Percentiles rank a stretch among this genome's conserved stretches.
Conservation (phyloP, 2,888 invertebrate species). For the Lasioglossum oenotherae region DNA sequence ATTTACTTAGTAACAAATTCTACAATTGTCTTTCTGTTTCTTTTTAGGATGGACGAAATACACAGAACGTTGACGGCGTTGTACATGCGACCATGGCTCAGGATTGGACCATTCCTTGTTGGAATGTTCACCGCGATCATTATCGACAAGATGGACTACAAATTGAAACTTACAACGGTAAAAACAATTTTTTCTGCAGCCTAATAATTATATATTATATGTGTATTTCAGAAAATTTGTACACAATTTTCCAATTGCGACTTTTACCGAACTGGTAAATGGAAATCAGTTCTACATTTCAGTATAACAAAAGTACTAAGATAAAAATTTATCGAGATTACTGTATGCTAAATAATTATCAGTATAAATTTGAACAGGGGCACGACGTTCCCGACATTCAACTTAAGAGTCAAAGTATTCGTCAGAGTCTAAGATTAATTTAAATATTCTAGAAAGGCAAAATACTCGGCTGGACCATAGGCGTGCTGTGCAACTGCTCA, state of each 20-base stretch:
- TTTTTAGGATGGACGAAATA: conserved; percentile 83
- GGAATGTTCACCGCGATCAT: conserved; percentile 85
- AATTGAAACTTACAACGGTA: conserved; percentile 75
- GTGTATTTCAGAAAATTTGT: too few relatives aligned
- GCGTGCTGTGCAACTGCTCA: conserved; percentile 82
- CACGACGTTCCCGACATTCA: background rate
- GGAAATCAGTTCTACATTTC: too few relatives aligned
- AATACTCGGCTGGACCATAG: conserved; percentile 80
- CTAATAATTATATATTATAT: too few relatives aligned
- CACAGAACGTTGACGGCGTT: conserved; percentile 81
- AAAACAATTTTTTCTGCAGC: background rate
- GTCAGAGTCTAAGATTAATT: background rate
- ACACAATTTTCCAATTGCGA: too few relatives aligned
- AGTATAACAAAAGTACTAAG: background rate
- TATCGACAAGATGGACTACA: conserved; percentile 77
- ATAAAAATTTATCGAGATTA: background rate
- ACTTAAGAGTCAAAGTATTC: background rate
- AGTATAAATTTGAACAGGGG: background rate
- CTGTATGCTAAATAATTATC: background rate
- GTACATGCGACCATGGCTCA: conserved; percentile 82
- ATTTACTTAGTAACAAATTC: background rate
- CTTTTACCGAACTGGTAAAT: too few relatives aligned
- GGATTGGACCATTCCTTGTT: conserved; percentile 82
- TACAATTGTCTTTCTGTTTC: conserved; percentile 31
- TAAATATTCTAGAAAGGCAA: conserved; percentile 75